phyloP scores from a whole-genome alignment of 1,140 invertebrate genomes.

The Lucilia sericata region DNA sequence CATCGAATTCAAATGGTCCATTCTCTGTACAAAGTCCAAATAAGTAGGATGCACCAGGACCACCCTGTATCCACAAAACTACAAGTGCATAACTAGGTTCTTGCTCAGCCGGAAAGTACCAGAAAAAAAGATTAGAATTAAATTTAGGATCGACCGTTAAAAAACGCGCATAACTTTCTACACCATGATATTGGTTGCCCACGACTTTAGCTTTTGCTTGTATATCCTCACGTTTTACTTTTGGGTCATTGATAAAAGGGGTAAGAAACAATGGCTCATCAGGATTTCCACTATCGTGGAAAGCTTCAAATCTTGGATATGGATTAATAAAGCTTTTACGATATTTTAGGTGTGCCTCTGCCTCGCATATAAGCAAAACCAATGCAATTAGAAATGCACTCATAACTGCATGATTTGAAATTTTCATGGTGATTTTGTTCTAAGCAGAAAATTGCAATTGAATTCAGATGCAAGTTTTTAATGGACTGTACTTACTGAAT shows the following conservation, averaged over 20 bases:
- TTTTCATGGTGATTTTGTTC: slow-evolving; percentile 30
- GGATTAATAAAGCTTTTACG: slow-evolving; percentile 62
- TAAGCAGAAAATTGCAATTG: slow-evolving; percentile 1
- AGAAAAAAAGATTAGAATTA: slow-evolving; percentile 89
- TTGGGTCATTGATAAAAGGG: slow-evolving; percentile 54
- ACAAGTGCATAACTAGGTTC: slow-evolving; percentile 74
- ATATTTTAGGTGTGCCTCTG: slow-evolving; percentile 25
- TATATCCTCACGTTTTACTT: slow-evolving; percentile 51
- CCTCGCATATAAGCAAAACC: not conserved
- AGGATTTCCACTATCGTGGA: slow-evolving; percentile 58
- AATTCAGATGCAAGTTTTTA: not conserved
- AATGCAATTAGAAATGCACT: not conserved
- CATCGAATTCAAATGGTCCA: slow-evolving; percentile 79
- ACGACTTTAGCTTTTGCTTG: slow-evolving; percentile 54
- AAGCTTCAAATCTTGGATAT: slow-evolving; percentile 58
- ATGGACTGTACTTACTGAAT: not conserved
- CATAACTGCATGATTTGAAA: slow-evolving; percentile 30
- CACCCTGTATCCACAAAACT: slow-evolving; percentile 87
- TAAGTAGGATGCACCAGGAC: slow-evolving; percentile 83
- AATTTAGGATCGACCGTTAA: slow-evolving; percentile 81
- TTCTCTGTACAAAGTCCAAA: slow-evolving; percentile 86
- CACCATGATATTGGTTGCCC: slow-evolving; percentile 55
- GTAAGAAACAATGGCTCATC: slow-evolving; percentile 62
- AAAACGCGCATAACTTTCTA: slow-evolving; percentile 71
- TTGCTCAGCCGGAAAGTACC: slow-evolving; percentile 84